Percentiles rank a stretch among this genome's conserved stretches.
Conservation (phyloP, 2,888 invertebrate genomes). For the Callyntrura sp. region DNA sequence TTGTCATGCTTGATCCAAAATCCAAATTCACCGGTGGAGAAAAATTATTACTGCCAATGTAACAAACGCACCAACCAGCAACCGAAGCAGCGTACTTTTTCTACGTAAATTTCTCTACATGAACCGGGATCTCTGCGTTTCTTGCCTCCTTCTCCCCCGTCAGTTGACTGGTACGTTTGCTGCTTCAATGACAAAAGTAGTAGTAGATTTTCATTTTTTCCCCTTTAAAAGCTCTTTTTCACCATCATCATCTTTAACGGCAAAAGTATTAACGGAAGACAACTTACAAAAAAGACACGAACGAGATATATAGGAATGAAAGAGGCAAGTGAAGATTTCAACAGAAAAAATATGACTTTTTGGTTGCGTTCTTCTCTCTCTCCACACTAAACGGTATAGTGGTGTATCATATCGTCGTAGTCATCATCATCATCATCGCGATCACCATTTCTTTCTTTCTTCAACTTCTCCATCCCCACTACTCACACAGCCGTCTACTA, state of each 20-base stretch:
- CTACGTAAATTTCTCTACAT: slow-evolving; percentile 19
- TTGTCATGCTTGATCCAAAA: slow-evolving; percentile 46
- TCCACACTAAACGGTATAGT: neutral
- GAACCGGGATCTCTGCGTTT: slow-evolving; percentile 2
- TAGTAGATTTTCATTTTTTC: slow-evolving; percentile 21
- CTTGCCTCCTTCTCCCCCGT: neutral
- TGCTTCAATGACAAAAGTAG: neutral
- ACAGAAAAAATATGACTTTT: slow-evolving; percentile 52
- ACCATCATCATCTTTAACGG: neutral
- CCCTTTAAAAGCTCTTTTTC: slow-evolving; percentile 41
- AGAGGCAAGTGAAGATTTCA: slow-evolving; percentile 14
- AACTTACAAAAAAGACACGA: neutral
- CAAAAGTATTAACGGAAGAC: slow-evolving; percentile 15
- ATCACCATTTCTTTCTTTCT: slow-evolving; percentile 4
- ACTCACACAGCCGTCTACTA: slow-evolving; percentile 20
- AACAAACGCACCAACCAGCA: slow-evolving; percentile 9
- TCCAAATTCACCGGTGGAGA: slow-evolving; percentile 41
- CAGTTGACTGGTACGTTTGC: neutral
- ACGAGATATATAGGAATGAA: neutral
- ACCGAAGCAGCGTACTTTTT: slow-evolving; percentile 16
- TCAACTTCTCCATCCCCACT: neutral
- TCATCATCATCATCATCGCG: neutral
- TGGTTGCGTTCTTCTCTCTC: neutral
- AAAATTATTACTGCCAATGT: slow-evolving; percentile 30
- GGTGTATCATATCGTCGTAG: neutral